Evolutionary conservation across 2,888 invertebrate species (phyloP), one percentile per base, ranked within the genome.

Genomic region (Napeogenes inachia): DNA sequence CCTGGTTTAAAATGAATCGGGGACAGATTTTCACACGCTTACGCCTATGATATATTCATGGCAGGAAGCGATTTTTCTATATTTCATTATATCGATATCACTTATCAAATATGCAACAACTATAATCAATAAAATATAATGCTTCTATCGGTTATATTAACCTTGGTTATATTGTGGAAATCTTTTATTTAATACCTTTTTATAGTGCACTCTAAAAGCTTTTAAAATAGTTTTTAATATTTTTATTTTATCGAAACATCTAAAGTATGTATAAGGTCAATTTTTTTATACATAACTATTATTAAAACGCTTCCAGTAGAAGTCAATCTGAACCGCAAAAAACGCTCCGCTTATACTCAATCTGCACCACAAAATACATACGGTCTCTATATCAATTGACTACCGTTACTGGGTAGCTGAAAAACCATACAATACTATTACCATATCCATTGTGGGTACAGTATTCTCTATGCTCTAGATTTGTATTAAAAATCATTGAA

Each of bases 351-450:
- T n/a, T 55, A 13, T 47, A n/a, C 47, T n/a, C 2, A 65, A 33
- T 30, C 13, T 56, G 50, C 21, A 21, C 42, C 30, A 33, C 57
- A 13, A 57, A 62, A 64, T 66, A 59, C 62, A 63, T 64, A 56
- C 60, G 58, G 60, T 60, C 68, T 62, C 60, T 69, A 54, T 66
- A 65, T 66, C 68, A 66, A 64, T 65, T 59, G 68, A 60, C 68
- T 66, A 68, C 68, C 69, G 65, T 66, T 70, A 65, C 60, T 56
- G 62, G 42, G 46, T 61, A 53, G 62, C 67, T 68, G 70, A 71
- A 70, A 71, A 71, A 71, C 63, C 64, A 62, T 64, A 70, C 70
- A 69, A 68, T 69, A 56, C 50, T 64, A 70, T 68, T 67, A 67
- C 63, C 69, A 67, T 69, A 67, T 54, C 59, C 64, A 66, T 68